These are phyloP conservation scores for Chrysogorgia sp. DNA, from an alignment of 92 coral and sea anemone species.

Conservation along the genomic window DNA sequence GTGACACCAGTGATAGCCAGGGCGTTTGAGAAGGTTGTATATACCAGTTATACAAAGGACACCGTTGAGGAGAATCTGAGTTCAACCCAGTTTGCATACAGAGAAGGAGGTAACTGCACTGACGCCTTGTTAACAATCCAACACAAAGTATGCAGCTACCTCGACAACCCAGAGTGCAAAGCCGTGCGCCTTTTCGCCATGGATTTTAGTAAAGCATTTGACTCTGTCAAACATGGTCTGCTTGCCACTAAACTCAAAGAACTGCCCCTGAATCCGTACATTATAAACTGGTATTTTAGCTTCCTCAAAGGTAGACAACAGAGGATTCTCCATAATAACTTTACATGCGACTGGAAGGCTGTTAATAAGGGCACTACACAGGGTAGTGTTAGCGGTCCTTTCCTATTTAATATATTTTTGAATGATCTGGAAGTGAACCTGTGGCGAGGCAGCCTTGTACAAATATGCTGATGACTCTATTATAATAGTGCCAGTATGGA, in stretches of 20 bases:
- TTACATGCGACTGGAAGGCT: neutral
- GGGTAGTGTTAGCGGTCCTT: too few relatives aligned
- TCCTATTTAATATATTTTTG: too few relatives aligned
- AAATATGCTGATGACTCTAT: too few relatives aligned
- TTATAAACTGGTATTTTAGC: too few relatives aligned
- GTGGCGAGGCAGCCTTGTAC: too few relatives aligned
- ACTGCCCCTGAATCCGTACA: conserved; percentile 44
- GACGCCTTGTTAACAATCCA: conserved; percentile 47
- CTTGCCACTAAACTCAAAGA: conserved; percentile 42
- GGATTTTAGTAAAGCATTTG: conserved; percentile 65
- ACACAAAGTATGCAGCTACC: conserved; percentile 29
- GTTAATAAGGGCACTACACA: too few relatives aligned
- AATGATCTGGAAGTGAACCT: too few relatives aligned
- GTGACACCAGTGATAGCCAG: too few relatives aligned
- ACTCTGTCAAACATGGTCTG: conserved; percentile 37
- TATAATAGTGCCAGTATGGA: too few relatives aligned
- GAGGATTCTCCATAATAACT: conserved; percentile 24
- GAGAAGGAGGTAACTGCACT: conserved; percentile 42
- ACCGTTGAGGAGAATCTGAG: conserved; percentile 33
- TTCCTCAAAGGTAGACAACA: conserved; percentile 36
- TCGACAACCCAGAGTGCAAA: conserved; percentile 45
- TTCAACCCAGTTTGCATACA: conserved; percentile 50
- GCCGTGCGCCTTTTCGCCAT: conserved; percentile 56
- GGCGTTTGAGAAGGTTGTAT: too few relatives aligned
- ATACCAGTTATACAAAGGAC: too few relatives aligned